These are phyloP conservation scores for Acromyrmex charruanus DNA, from an alignment of 1,140 invertebrate genomes.

Conservation along the genomic window DNA sequence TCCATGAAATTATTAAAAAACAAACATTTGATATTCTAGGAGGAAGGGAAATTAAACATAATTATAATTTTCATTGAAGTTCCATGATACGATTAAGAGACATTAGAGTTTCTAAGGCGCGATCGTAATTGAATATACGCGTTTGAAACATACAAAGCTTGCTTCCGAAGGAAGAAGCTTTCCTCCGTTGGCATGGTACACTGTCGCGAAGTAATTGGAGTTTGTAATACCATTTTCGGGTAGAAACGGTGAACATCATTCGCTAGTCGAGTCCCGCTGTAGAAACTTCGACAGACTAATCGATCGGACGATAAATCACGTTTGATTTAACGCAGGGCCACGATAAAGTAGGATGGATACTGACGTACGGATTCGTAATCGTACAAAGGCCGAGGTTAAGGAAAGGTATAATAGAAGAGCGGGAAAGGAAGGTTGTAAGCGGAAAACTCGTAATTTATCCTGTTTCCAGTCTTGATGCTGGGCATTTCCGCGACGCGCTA, in stretches of 20 bases:
- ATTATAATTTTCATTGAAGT: conserved; percentile 6
- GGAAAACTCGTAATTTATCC: conserved; percentile 77
- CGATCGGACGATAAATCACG: conserved; percentile 63
- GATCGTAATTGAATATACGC: conserved; percentile 40
- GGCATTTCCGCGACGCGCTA: conserved; percentile 72
- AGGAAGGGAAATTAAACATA: not conserved
- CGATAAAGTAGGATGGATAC: conserved; percentile 65
- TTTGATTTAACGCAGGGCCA: conserved; percentile 51
- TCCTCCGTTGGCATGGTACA: not conserved
- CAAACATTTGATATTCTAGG: not conserved
- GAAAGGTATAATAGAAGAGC: conserved; percentile 39
- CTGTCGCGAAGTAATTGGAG: conserved; percentile 32
- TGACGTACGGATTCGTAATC: conserved; percentile 67
- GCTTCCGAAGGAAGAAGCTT: not conserved
- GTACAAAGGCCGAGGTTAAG: conserved; percentile 64
- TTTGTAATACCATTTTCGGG: conserved; percentile 55
- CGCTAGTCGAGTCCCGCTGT: conserved; percentile 16
- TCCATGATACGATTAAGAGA: not conserved
- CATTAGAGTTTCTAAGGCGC: not conserved
- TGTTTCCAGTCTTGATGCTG: conserved; percentile 72
- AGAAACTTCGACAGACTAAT: conserved; percentile 49
- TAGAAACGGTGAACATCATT: conserved; percentile 40
- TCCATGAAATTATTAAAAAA: not conserved
- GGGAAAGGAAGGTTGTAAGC: conserved; percentile 71
- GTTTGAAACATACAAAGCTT: conserved; percentile 9